Percentiles rank a stretch among this genome's conserved stretches.
These are phyloP conservation scores for Eupleurogrammus muticus DNA, from an alignment of 2,797 vertebrate species.

Conservation along the genomic window DNA sequence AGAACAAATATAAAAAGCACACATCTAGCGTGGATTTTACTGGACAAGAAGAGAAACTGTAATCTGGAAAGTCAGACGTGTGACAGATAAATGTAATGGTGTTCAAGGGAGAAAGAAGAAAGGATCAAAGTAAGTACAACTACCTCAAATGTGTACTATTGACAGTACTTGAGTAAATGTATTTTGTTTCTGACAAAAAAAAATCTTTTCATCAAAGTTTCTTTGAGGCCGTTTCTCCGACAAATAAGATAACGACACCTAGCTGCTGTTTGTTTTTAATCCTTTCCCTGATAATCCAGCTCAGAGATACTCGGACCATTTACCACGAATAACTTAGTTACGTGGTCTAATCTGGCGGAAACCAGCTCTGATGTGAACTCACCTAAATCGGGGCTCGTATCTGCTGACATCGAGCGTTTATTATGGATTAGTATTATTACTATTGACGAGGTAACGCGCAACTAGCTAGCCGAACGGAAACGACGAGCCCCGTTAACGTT, in stretches of 20 bases:
- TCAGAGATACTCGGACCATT: conserved; percentile 64
- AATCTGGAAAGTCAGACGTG: too few relatives aligned
- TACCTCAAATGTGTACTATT: too few relatives aligned
- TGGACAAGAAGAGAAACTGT: too few relatives aligned
- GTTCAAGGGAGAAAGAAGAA: too few relatives aligned
- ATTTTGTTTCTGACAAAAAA: not conserved
- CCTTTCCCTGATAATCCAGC: conserved; percentile 64
- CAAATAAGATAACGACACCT: conserved; percentile 19
- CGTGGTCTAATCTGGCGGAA: conserved; percentile 28
- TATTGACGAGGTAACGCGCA: not conserved
- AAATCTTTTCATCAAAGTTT: not conserved
- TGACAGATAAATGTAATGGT: too few relatives aligned
- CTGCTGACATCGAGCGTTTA: not conserved
- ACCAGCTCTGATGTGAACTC: not conserved
- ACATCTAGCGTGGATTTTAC: too few relatives aligned
- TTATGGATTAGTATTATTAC: too few relatives aligned
- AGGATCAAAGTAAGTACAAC: too few relatives aligned
- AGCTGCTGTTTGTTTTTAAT: conserved; percentile 41
- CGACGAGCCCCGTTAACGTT: not conserved
- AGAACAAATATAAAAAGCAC: too few relatives aligned
- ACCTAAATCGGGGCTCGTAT: not conserved
- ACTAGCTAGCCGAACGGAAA: not conserved
- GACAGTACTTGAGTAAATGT: too few relatives aligned
- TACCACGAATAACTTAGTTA: conserved; percentile 60
- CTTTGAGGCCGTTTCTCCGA: not conserved